These are phyloP conservation scores for Sebastes minor DNA, from an alignment of 2,797 vertebrate genomes.

Conservation along the genomic window DNA sequence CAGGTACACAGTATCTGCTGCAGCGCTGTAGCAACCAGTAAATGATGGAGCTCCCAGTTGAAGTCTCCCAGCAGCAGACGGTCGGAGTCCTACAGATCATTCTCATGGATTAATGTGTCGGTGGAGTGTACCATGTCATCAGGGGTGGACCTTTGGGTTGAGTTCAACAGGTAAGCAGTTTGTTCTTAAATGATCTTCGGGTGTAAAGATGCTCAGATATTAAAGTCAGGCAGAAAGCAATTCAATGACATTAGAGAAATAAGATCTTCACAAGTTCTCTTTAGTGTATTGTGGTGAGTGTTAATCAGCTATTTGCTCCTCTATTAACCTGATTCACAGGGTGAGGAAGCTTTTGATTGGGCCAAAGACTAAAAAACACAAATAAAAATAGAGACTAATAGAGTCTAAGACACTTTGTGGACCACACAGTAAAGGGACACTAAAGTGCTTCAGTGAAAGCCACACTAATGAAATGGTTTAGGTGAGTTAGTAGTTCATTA, in stretches of 20 bases:
- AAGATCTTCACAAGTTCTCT: background rate
- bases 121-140: background rate
- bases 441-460: background rate
- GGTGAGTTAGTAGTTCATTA: background rate
- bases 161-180: slow-evolving; percentile 35
- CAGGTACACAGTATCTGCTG: slow-evolving; percentile 1
- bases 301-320: background rate
- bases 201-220: background rate
- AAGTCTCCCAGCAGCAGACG: background rate
- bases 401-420: background rate
- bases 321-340: background rate
- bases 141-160: background rate
- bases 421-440: background rate
- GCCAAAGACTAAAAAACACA: background rate
- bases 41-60: background rate
- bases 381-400: background rate
- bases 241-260: background rate
- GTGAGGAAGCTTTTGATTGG: background rate
- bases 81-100: background rate
- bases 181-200: background rate
- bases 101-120: background rate
- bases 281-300: background rate
- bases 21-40: slow-evolving; percentile 11
- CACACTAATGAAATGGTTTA: background rate
- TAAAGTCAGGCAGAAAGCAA: background rate